phyloP scores from a whole-genome alignment of 2,113 vertebrate species.

The Labeo rohita region DNA sequence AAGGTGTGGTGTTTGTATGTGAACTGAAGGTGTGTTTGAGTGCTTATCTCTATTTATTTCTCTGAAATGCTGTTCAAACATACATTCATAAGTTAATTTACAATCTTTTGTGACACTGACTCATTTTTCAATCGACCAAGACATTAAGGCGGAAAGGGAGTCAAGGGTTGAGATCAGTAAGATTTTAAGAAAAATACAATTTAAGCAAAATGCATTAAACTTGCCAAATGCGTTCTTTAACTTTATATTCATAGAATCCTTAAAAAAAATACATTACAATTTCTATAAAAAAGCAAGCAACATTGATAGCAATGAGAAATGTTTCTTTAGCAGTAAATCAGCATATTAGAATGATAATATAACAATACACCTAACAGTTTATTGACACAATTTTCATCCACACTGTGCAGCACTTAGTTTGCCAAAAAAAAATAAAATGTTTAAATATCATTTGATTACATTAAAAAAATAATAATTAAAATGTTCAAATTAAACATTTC shows the following conservation, averaged over 20 bases:
- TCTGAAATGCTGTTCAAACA: not conserved
- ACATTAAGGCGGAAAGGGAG: not conserved
- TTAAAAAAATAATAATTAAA: no score
- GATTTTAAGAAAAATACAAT: not conserved
- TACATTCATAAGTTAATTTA: not conserved
- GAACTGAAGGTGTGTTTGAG: slow-evolving; percentile 6
- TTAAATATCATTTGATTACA: no score
- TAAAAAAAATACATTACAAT: not conserved
- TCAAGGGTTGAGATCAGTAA: not conserved
- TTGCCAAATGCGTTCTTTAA: not conserved
- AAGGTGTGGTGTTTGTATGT: not conserved
- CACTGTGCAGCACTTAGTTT: no score
- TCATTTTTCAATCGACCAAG: not conserved
- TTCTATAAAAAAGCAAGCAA: not conserved
- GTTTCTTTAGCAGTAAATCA: not conserved
- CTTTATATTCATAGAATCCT: not conserved
- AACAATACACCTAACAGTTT: not conserved
- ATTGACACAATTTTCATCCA: not conserved
- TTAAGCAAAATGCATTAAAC: not conserved
- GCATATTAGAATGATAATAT: not conserved
- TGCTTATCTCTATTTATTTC: not conserved
- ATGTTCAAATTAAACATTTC: no score
- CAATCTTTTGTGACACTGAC: not conserved
- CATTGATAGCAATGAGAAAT: not conserved
- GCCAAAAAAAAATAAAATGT: no score